Evolutionary conservation across 2,113 vertebrate genomes (phyloP).

Genomic region (Nansenia antarctica): DNA sequence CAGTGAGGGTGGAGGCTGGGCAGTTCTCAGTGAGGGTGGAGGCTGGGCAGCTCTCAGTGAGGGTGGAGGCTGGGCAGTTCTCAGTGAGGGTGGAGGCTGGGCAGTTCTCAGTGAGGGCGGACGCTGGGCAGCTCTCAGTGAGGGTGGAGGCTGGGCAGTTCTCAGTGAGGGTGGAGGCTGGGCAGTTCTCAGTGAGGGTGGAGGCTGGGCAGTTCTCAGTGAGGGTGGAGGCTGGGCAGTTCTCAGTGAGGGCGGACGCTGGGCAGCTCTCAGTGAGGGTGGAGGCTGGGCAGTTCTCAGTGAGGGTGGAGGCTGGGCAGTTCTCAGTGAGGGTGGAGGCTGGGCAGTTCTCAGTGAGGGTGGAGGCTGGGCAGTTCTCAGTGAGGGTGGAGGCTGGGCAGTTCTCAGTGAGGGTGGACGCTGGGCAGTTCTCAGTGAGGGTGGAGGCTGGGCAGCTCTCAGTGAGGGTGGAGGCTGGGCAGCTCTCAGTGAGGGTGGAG

Average conservation of each 20-base stretch:
- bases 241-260: constrained; percentile 50
- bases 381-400: constrained; percentile 43
- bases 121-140: constrained; percentile 59
- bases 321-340: constrained; percentile 49
- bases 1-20: constrained; percentile 48
- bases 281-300: constrained; percentile 51
- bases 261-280: constrained; percentile 52
- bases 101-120: constrained; percentile 50
- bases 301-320: constrained; percentile 34
- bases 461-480: constrained; percentile 45
- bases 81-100: constrained; percentile 49
- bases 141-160: constrained; percentile 19
- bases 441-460: constrained; percentile 38
- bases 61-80: constrained; percentile 18
- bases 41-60: constrained; percentile 59
- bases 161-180: constrained; percentile 49
- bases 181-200: constrained; percentile 52
- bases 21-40: constrained; percentile 49
- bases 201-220: constrained; percentile 55
- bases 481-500: constrained; percentile 48
- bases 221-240: constrained; percentile 29
- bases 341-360: constrained; percentile 55
- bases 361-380: constrained; percentile 43
- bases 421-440: constrained; percentile 55
- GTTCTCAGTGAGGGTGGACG: constrained; percentile 49